These are phyloP conservation scores for Marisa cornuarietis DNA, from an alignment of 1,140 invertebrate genomes.

Conservation along the genomic window DNA sequence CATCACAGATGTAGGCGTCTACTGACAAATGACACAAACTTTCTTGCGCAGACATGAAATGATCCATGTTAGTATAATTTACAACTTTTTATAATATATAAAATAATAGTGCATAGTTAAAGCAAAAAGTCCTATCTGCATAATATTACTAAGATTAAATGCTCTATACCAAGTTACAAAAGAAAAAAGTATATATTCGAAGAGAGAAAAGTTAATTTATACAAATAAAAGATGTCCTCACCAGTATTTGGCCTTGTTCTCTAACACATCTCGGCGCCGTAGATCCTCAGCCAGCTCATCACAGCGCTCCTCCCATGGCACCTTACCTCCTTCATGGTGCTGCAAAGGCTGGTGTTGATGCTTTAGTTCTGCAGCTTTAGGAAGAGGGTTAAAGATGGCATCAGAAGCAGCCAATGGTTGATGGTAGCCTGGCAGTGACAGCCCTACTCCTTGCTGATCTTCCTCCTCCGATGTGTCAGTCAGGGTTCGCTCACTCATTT, in stretches of 20 bases:
- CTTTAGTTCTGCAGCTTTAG: constrained; percentile 33
- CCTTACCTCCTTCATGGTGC: constrained; percentile 14
- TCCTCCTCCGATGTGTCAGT: constrained; percentile 37
- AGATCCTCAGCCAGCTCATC: constrained; percentile 58
- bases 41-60: too few species aligned
- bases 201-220: too few species aligned
- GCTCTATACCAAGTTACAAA: too few species aligned
- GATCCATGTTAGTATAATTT: too few species aligned
- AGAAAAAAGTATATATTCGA: too few species aligned
- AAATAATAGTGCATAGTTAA: too few species aligned
- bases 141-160: too few species aligned
- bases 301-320: constrained; percentile 38
- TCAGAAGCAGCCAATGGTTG: constrained; percentile 18
- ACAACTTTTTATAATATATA: too few species aligned
- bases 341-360: constrained; percentile 33
- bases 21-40: too few species aligned
- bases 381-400: background rate
- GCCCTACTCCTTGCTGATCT: constrained; percentile 46
- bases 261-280: constrained; percentile 42
- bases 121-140: too few species aligned
- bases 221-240: constrained; percentile 23
- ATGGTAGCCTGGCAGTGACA: constrained; percentile 56
- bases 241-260: constrained; percentile 59
- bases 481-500: constrained; percentile 16
- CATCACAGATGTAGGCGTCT: too few species aligned